Evolutionary conservation across 2,888 invertebrate genomes (phyloP), one percentile per base, ranked within the genome.

Genomic region (Drosophila rellima): DNA sequence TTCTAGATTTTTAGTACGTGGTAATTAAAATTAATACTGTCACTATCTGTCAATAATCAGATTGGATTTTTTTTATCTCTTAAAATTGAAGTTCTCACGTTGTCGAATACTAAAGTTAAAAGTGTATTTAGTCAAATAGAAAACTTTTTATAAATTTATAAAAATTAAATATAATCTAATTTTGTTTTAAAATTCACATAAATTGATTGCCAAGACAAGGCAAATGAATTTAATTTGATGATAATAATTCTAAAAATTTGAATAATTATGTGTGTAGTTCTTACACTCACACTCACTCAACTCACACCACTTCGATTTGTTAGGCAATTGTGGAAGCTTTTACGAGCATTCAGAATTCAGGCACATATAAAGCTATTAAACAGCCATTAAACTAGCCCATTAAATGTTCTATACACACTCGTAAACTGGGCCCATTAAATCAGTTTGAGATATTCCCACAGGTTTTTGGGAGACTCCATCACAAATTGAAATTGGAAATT

Each of bases 301-400:
- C 29, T 29, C 54, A 18, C 10, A 13, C 15, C 45, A 35, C 37
- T 47, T 17, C 10, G 5, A 18, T 29, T 23, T 39, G 40, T 31
- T 26, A 33, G 48, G 61, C 52, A 78, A 45, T 63, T 68, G 54
- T 56, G 44, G 47, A 35, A 13, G 54, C 29, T 52, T 76, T 76
- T 75, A 75, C 56, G 76, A 79, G 76, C 75, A 59, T 70, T 76
- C 52, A 68, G 59, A 68, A 68, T 40, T 10, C 26, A 8, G 31
- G 37, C 23, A 45, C 62, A 60, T 71, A 87, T 84, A 78, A 78
- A 82, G 88, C 82, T 70, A 84, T 87, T 78, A 79, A 78, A 72
- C 17, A 62, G 37, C 48, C 85, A 74, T 74, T 67, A 78, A 70
- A 74, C 47, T 67, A 52, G 66, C 45, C 44, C 55, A 73, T 74